These are phyloP conservation scores for Albula goreensis DNA, from an alignment of 2,113 vertebrate species.

Conservation along the genomic window DNA sequence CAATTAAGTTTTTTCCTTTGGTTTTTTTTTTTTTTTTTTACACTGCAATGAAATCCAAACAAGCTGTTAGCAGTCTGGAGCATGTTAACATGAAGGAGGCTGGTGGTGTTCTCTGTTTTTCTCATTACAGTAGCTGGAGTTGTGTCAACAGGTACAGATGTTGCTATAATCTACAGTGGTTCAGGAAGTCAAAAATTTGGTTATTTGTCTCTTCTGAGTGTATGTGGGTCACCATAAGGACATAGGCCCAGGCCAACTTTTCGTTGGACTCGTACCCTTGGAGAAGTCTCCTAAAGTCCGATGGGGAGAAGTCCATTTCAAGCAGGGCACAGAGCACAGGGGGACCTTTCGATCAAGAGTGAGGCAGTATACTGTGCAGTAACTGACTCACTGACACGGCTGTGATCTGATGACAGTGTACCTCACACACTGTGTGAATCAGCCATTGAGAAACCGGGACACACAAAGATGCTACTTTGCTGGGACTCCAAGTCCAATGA, in stretches of 20 bases:
- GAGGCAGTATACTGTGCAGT: background rate
- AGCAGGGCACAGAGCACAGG: constrained; percentile 52
- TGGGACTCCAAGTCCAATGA: constrained; percentile 40
- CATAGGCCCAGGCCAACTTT: background rate
- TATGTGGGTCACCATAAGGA: background rate
- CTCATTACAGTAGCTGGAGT: background rate
- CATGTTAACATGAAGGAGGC: background rate
- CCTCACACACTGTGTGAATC: constrained; percentile 34
- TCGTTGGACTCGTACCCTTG: constrained; percentile 6
- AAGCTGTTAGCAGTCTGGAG: background rate
- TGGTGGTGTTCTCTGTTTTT: background rate
- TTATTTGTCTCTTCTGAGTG: background rate
- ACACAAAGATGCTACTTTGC: constrained; percentile 46
- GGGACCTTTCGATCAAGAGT: constrained; percentile 36
- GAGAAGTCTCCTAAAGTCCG: constrained; percentile 45
- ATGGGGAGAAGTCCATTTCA: constrained; percentile 44
- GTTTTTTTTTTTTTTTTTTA: background rate
- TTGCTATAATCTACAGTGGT: background rate
- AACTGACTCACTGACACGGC: too few species aligned
- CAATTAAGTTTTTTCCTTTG: background rate
- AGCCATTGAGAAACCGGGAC: constrained; percentile 45
- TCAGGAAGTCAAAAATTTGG: background rate
- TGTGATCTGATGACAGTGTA: background rate
- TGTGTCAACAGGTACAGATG: background rate
- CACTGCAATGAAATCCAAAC: background rate